A percentile compares a stretch with the other conserved stretches of the same genome.
Evolutionary conservation across 2,888 invertebrate genomes (phyloP).

Genomic region (Epinotia bilunana): DNA sequence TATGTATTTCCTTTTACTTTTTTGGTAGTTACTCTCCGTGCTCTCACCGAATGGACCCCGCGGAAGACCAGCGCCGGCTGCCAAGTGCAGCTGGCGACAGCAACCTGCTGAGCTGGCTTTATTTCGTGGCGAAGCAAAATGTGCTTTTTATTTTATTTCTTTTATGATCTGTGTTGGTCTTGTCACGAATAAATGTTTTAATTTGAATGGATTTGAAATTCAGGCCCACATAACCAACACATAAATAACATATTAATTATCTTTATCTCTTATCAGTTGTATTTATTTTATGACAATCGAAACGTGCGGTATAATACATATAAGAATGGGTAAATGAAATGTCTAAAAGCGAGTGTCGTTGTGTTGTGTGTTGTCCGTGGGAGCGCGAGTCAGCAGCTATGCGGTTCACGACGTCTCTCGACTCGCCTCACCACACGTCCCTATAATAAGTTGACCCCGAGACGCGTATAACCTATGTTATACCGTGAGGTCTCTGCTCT

Average conservation of each 20-base stretch:
- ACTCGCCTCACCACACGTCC: background rate
- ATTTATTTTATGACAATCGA: background rate
- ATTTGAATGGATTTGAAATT: background rate
- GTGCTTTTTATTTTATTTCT: no score
- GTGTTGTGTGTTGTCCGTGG: slow-evolving; percentile 20
- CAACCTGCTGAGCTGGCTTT: no score
- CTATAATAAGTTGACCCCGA: background rate
- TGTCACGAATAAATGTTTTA: no score
- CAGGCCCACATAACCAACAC: slow-evolving; percentile 12
- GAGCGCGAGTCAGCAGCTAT: slow-evolving; percentile 5
- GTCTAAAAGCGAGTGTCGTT: slow-evolving; percentile 30
- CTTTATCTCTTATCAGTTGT: background rate
- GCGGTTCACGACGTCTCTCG: background rate
- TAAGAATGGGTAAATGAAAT: slow-evolving; percentile 8
- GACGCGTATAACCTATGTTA: background rate
- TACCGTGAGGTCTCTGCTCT: no score
- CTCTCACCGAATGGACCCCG: no score
- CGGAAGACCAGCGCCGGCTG: no score
- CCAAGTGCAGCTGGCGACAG: no score
- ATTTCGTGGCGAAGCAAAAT: no score
- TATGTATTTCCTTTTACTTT: no score
- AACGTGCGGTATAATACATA: slow-evolving; percentile 3
- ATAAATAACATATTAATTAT: slow-evolving; percentile 11
- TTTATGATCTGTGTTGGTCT: no score
- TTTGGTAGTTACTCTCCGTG: no score